A percentile compares a stretch with the other conserved stretches of the same genome.
phyloP scores from a whole-genome alignment of 2,888 invertebrate genomes.

The Micoletzkya japonica region DNA sequence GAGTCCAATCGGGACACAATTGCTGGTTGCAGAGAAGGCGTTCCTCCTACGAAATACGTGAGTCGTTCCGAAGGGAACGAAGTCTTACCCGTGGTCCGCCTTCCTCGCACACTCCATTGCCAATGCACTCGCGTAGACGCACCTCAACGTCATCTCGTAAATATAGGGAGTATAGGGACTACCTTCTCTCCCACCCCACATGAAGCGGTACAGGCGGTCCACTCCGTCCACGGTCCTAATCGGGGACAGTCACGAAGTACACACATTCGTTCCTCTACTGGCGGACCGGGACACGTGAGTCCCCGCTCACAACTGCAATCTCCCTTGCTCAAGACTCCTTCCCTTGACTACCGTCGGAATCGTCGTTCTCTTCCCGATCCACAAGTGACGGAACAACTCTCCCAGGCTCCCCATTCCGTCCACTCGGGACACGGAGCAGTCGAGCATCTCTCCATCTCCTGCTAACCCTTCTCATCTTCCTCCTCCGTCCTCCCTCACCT shows the following conservation, averaged over 20 bases:
- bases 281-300: constrained; percentile 44
- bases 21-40: constrained; percentile 45
- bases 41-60: constrained; percentile 36
- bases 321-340: too few relatives aligned
- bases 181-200: constrained; percentile 50
- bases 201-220: constrained; percentile 40
- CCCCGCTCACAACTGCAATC: constrained; percentile 39
- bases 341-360: constrained; percentile 31
- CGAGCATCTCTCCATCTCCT: constrained; percentile 45
- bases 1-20: constrained; percentile 44
- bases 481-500: too few relatives aligned
- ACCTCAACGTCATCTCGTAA: constrained; percentile 28
- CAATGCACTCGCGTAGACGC: constrained; percentile 42
- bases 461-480: too few relatives aligned
- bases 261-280: constrained; percentile 44
- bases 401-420: constrained; percentile 48
- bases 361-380: constrained; percentile 45
- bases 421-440: constrained; percentile 42
- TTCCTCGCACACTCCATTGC: constrained; percentile 40
- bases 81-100: constrained; percentile 15
- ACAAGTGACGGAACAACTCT: constrained; percentile 44
- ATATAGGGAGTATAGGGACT: background rate
- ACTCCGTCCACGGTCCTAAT: constrained; percentile 42
- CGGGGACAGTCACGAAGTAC: constrained; percentile 36
- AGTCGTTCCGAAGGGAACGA: background rate